Evolutionary conservation across 2,797 vertebrate genomes (phyloP), one percentile per base, ranked within the genome.

Genomic region (Malurus splendens): DNA sequence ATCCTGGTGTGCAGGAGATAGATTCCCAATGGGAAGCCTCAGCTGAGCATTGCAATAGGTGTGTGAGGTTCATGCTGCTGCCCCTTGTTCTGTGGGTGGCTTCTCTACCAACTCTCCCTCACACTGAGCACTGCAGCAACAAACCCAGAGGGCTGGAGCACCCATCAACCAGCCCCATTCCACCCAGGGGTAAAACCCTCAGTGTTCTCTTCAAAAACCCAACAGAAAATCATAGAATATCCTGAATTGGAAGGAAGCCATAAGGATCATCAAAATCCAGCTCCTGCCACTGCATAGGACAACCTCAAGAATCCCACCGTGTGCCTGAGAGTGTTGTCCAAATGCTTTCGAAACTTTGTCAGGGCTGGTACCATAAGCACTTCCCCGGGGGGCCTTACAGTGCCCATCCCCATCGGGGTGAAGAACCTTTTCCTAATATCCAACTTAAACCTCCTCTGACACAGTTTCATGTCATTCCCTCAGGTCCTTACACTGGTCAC

Each of bases 141-240:
- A 30, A 4, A 9, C 17, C 13, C 28, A 11, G 38, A 1, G 3
- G 14, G 19, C 45, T 36, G 30, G 39, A 54, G 11, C 20, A 39
- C 11, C 50, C 32, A 44, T 3, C 33, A 27, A 1, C 57, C 14
- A 11, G 20, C 20, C 14, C 0, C 3, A 5, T 8, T 28, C n/a
- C 12, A 18, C 6, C 28, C 0, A 0, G 2, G 36, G 6, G 1
- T 39, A 3, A 1, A 14, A 23, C 27, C 30, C 14, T 36, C 10
- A 1, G 18, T 1, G 7, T 3, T 36, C 52, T 32, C 59, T 17
- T 47, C 61, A 39, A 13, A 41, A 41, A 27, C 10, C 25, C 33
- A 36, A 2, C 6, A 5, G 0, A 28, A 18, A n/a, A 66, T 10
- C 36, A 42, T 2, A 19, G 33, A 60, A 20, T 42, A 54, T 36